Base-by-base conservation (phyloP, 1,140 invertebrate species). In the Macrocentrus cingulum region DNA sequence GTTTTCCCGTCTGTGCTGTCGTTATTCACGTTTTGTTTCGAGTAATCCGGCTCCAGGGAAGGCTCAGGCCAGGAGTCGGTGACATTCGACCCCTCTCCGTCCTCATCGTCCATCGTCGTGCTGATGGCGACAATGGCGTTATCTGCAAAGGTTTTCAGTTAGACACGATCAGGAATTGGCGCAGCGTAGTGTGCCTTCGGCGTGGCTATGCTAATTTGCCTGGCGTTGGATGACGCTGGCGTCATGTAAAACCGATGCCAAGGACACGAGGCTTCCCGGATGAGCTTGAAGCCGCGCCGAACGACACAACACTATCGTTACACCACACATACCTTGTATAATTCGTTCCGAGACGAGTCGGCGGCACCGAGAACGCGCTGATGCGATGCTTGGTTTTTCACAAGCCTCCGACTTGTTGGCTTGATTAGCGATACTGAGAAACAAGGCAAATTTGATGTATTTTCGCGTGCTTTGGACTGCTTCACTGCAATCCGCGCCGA, bases 31-130 rank as follows among this genome's bases (percentile, higher is more conserved):
- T 51, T 67, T n/a, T n/a, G n/a, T n/a, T n/a, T n/a, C n/a, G n/a
- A n/a, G n/a, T n/a, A n/a, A n/a, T n/a, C n/a, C n/a, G n/a, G n/a
- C n/a, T n/a, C n/a, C n/a, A n/a, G n/a, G n/a, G n/a, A n/a, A n/a
- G n/a, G n/a, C n/a, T n/a, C n/a, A 44, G 50, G 68, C 71, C 71
- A 71, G 60, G 66, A 61, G 53, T 80, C 71, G 64, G n/a, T n/a
- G n/a, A 66, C 62, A 45, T 70, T 64, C 69, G 67, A 67, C 61
- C 65, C 60, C 37, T 80, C 76, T 62, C 69, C 70, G 62, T 78
- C 76, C 32, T 78, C 77, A 78, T 80, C 77, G 71, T 80, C 77
- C 77, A 80, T 80, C 79, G 69, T 78, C 72, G 61, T 53, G 46
- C 56, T 58, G 56, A 41, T 49, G 9, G 22, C 44, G 49, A 46